Evolutionary conservation across 2,888 invertebrate species (phyloP), one percentile per base, ranked within the genome.

Genomic region (Drosophila sordidula): DNA sequence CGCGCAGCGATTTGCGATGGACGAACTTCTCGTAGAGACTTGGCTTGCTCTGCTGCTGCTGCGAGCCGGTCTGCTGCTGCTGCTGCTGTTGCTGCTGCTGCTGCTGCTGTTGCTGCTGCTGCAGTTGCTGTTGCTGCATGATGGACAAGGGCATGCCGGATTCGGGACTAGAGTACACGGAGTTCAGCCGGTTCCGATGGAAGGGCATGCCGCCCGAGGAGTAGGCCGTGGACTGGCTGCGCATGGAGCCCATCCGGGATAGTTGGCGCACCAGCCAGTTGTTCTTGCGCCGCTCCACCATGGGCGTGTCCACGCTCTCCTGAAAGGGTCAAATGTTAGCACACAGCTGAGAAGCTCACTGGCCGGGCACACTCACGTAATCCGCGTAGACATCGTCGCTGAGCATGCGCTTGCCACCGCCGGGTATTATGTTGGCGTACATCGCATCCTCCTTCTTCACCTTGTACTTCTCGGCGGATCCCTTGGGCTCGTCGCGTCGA

Each of bases 241-340:
- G 94, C 36, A 96, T 95, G 0, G 97, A 97, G 1, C 97, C 97
- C 95, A 97, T 96, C 79, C 97, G 93, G 11, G 96, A 96, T 76
- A 97, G 95, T 90, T 97, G 97, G 47, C 97, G 94, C 79, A 96
- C 96, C 83, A 97, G 95, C 97, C 97, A 97, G 38, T 91, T 92
- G 91, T 96, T 97, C 91, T 97, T 97, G 38, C 97, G 93, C 56
- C 97, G 93, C 90, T 97, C 97, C 16, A 96, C 97, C 89, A 97
- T 94, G 8, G 97, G 97, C 0, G 97, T 97, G 87, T 97, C 97
- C 0, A 97, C 97, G 90, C 97, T 97, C 93, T 97, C 97, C 97
- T 97, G 91, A n/a, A 75, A 75, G 4, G 6, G 4, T 6, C 1
- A 38, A 3, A n/a, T 0, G 32, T 44, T n/a, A 36, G 12, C 2